A percentile compares a stretch with the other conserved stretches of the same genome.
phyloP scores from a whole-genome alignment of 2,888 invertebrate genomes.

The Phoronis australis region DNA sequence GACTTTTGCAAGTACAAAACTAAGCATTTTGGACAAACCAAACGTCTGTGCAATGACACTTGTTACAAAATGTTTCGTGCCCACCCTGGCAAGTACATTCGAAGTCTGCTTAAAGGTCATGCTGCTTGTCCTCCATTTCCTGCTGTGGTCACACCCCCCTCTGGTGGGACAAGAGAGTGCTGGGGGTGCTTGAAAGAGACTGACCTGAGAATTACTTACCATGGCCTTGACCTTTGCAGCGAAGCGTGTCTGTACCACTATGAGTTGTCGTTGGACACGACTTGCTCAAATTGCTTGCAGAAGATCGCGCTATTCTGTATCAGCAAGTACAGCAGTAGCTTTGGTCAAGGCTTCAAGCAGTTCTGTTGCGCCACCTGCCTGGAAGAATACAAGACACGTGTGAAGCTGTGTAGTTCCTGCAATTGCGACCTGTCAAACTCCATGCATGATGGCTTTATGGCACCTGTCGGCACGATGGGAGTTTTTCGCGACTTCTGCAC shows the following conservation, averaged over 20 bases:
- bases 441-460: conserved; percentile 68
- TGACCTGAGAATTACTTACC: too few species aligned
- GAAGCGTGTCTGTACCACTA: conserved; percentile 78
- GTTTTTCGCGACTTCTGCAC: conserved; percentile 69
- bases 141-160: too few species aligned
- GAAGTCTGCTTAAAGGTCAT: conserved; percentile 19
- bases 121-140: too few species aligned
- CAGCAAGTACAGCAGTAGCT: conserved; percentile 88
- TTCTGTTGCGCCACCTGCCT: conserved; percentile 84
- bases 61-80: conserved; percentile 48
- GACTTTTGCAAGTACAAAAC: conserved; percentile 52
- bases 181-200: too few species aligned
- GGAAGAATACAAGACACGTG: conserved; percentile 80
- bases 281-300: conserved; percentile 76
- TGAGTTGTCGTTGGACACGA: conserved; percentile 69
- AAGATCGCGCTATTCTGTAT: conserved; percentile 72
- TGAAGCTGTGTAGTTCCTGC: conserved; percentile 89
- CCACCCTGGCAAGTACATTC: conserved; percentile 35
- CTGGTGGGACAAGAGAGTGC: too few species aligned
- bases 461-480: conserved; percentile 81
- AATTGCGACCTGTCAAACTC: conserved; percentile 74
- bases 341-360: conserved; percentile 85
- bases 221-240: conserved; percentile 89
- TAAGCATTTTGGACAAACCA: conserved; percentile 46
- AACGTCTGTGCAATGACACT: conserved; percentile 48